Evolutionary conservation across 2,888 invertebrate genomes (phyloP).

Genomic region (Amphipoea oculea): DNA sequence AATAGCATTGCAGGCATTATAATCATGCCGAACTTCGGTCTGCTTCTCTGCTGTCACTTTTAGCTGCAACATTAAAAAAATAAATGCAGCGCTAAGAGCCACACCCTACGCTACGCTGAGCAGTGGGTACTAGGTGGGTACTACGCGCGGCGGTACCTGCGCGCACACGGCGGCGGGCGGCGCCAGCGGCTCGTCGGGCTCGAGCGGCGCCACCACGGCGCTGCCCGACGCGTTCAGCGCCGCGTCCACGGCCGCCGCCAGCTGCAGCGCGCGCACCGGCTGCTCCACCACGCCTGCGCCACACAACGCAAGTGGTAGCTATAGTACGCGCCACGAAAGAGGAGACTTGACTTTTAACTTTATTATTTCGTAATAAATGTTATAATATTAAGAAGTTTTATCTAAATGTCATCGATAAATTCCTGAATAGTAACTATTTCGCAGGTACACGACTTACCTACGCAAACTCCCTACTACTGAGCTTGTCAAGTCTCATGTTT

Average conservation of each 20-base stretch:
- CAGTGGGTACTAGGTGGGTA: not conserved
- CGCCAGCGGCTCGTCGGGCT: slow-evolving; percentile 69
- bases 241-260: slow-evolving; percentile 74
- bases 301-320: not conserved
- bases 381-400: too few relatives aligned
- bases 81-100: not conserved
- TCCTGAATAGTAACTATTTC: too few relatives aligned
- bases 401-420: too few relatives aligned
- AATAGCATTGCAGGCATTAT: too few relatives aligned
- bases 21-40: too few relatives aligned
- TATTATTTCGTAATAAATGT: too few relatives aligned
- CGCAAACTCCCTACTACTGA: too few relatives aligned
- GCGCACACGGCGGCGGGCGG: slow-evolving; percentile 66
- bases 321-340: too few relatives aligned
- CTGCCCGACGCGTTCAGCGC: slow-evolving; percentile 61
- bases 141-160: slow-evolving; percentile 31
- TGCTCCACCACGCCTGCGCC: slow-evolving; percentile 74
- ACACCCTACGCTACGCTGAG: not conserved
- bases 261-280: slow-evolving; percentile 68
- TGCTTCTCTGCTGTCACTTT: too few relatives aligned
- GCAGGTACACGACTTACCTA: too few relatives aligned
- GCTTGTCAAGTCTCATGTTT: too few relatives aligned
- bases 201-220: slow-evolving; percentile 53
- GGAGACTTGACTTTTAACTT: too few relatives aligned
- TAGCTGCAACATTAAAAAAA: not conserved